These are phyloP conservation scores for Dermatophagoides farinae DNA, from an alignment of 1,140 invertebrate genomes.

Conservation along the genomic window DNA sequence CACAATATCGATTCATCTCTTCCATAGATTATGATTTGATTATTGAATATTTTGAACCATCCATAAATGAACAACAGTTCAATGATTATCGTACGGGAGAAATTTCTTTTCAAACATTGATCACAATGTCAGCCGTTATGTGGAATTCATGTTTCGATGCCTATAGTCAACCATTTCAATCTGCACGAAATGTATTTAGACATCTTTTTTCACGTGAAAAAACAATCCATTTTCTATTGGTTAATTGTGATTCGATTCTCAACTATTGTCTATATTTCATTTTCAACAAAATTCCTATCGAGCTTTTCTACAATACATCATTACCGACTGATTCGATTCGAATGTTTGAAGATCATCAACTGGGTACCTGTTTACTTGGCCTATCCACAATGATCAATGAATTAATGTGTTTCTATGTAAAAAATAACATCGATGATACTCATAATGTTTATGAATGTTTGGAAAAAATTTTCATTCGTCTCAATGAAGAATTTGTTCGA, in stretches of 20 bases:
- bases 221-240: not conserved
- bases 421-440: not conserved
- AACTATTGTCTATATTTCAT: not conserved
- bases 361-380: not conserved
- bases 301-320: not conserved
- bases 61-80: slow-evolving; percentile 46
- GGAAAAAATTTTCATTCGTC: slow-evolving; percentile 2
- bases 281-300: slow-evolving; percentile 4
- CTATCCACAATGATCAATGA: slow-evolving; percentile 5
- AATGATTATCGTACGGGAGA: slow-evolving; percentile 22
- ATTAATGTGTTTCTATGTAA: not conserved
- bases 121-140: slow-evolving; percentile 1
- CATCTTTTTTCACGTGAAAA: not conserved
- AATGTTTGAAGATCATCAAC: slow-evolving; percentile 10
- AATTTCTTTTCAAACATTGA: slow-evolving; percentile 3
- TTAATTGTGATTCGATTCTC: not conserved
- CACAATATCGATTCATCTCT: slow-evolving; percentile 41
- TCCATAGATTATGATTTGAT: slow-evolving; percentile 50
- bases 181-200: not conserved
- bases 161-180: not conserved
- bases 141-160: slow-evolving; percentile 3
- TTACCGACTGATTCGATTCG: not conserved
- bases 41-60: slow-evolving; percentile 36
- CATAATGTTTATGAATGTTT: slow-evolving; percentile 5
- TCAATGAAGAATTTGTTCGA: not conserved